These are phyloP conservation scores for Peromyscus leucopus DNA, from an alignment of 2,113 vertebrate species.

Conservation along the genomic window DNA sequence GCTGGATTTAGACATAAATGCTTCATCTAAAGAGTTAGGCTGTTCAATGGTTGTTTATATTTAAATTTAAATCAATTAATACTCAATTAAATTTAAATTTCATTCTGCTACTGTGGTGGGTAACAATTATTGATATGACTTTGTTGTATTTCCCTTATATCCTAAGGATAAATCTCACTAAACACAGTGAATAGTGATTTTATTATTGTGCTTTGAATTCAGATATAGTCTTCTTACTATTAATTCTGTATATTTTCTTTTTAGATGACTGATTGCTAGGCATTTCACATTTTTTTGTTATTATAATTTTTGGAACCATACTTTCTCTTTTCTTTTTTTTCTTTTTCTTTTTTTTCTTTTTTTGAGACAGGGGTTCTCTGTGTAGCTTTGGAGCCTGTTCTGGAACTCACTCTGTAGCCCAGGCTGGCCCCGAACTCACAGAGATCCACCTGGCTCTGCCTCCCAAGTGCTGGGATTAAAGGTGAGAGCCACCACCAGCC, in stretches of 20 bases:
- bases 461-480: no score
- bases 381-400: no score
- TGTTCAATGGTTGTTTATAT: background rate
- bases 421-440: no score
- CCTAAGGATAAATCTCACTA: background rate
- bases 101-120: background rate
- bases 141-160: background rate
- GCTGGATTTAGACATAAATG: background rate
- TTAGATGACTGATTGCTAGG: background rate
- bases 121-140: background rate
- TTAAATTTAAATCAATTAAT: background rate
- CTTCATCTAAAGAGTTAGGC: background rate
- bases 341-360: background rate
- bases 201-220: background rate
- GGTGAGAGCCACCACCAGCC: no score
- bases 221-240: background rate
- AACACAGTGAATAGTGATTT: background rate
- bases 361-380: no score
- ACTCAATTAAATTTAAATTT: background rate
- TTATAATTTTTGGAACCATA: background rate
- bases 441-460: no score
- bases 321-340: background rate
- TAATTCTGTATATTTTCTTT: background rate
- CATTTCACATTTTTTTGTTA: conserved; percentile 22
- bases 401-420: no score